phyloP scores from a whole-genome alignment of 2,888 invertebrate species.

The Xestia rhomboidea region DNA sequence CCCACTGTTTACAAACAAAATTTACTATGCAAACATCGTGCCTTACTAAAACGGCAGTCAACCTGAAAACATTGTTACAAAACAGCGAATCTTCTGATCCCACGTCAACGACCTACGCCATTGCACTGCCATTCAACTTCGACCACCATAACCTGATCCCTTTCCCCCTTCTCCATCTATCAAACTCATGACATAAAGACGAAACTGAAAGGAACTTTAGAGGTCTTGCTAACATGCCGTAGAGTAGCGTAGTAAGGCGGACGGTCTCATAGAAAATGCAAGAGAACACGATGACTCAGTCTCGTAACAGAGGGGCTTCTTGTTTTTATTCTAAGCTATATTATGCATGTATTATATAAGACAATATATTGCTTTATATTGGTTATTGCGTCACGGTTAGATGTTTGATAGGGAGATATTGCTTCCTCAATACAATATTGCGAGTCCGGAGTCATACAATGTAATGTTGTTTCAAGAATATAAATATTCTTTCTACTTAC shows the following conservation, averaged over 20 bases:
- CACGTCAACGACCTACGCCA: constrained; percentile 74
- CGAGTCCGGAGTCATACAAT: constrained; percentile 25
- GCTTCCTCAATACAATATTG: constrained; percentile 42
- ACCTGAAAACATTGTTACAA: constrained; percentile 43
- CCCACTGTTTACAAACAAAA: constrained; percentile 42
- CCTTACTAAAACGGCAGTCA: constrained; percentile 26
- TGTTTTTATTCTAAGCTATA: constrained; percentile 46
- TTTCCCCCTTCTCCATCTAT: constrained; percentile 35
- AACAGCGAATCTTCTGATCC: constrained; percentile 54
- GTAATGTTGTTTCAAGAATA: constrained; percentile 2
- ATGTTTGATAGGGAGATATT: constrained; percentile 37
- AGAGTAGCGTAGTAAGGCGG: constrained; percentile 41
- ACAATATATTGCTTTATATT: constrained; percentile 42
- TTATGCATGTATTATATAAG: constrained; percentile 53
- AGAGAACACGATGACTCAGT: constrained; percentile 62
- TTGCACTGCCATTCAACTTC: constrained; percentile 66
- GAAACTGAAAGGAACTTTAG: constrained; percentile 44
- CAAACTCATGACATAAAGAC: constrained; percentile 14
- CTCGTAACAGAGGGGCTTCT: constrained; percentile 38
- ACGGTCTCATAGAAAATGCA: constrained; percentile 70
- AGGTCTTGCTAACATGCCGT: constrained; percentile 51
- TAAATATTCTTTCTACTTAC: background rate
- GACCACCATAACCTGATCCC: constrained; percentile 63
- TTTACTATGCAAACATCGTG: constrained; percentile 19
- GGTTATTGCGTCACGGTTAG: constrained; percentile 38